Base-by-base conservation (phyloP, 64 coral and sea anemone genomes). In the Acropora tenuis region DNA sequence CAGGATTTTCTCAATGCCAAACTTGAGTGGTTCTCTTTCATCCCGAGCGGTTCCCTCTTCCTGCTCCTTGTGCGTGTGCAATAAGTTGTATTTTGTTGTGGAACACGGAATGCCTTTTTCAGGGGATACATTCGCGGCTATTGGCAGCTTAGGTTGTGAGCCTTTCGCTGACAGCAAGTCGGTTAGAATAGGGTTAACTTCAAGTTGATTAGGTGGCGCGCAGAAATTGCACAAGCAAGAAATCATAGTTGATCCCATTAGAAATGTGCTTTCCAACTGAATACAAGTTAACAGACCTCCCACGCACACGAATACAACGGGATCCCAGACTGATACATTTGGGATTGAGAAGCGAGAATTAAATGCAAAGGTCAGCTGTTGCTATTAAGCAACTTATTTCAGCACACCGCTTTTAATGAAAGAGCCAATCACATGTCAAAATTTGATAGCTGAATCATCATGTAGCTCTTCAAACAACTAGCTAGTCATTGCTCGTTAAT, bases 1-100 rank as follows among this genome's bases (percentile, higher is more conserved):
- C 2, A 85, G 45, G 16, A 85, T 85, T 19, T 47, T 72, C 17
- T 85, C 82, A 43, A 85, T 85, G 1, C 82, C 82, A 72, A 85
- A 85, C 18, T 50, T 71, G 6, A 85, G 82, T 5, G 68, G 43
- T 15, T 85, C 63, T 66, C 2, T 8, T 46, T 42, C 41, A 68
- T 84, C 45, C 44, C 41, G 3, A 5, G 11, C 72, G 45, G 4
- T 49, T 17, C 43, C 4, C 43, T 1, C 12, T 57, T 57, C 13
- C 13, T 12, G 1, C 13, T 5, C 13, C 6, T 42, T 47, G 41
- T 66, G 40, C 42, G 41, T 67, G 7, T 41, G 3, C 55, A 17
- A 41, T 67, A 40, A 3, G 5, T 43, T n/a, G 61, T 13, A 2
- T 10, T 6, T 9, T 19, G 43, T 69, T 48, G 17, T 10, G 4